Base-by-base conservation (phyloP, 2,888 invertebrate species). In the Erannis defoliaria region DNA sequence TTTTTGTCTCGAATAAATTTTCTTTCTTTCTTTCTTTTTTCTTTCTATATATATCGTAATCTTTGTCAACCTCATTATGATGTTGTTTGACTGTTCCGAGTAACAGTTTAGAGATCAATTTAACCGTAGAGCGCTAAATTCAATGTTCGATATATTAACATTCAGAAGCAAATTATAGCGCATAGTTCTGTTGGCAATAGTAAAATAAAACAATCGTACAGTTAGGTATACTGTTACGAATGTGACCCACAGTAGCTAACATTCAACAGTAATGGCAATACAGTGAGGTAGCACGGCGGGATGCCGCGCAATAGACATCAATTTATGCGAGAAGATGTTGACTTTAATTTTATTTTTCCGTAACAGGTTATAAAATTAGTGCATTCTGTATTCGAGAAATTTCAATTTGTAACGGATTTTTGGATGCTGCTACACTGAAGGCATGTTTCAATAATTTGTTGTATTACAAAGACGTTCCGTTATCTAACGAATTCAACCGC, bases 221-320 rank as follows among this genome's bases (percentile, higher is more conserved):
- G 45, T 55, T 45, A n/a, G n/a, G n/a, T n/a, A n/a, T n/a, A 49
- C n/a, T 43, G 46, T 54, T 42, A 53, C 18, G 19, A 33, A 55
- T 55, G 26, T 61, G 45, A 50, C 21, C 55, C 23, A 55, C 61
- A 50, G 61, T 61, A 61, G 61, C 61, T 21, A 38, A 50, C 21
- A 55, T 31, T 40, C 9, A 38, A 43, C 50, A 55, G 49, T 60
- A 55, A 60, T 51, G 50, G 55, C 50, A 21, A 50, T 61, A 45
- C 29, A 61, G 42, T 35, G 40, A 40, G 49, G 38, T n/a, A 14
- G 33, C 55, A 0, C 61, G 55, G 61, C 38, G 45, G 61, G 61
- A 23, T 1, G 31, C 38, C 50, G 6, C 14, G 9, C 19, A 31
- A 40, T 51, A 55, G 29, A 50, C 55, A 46, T 55, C 54, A 48